Evolutionary conservation across 37 sponge, comb jelly and placozoan genomes (phyloP), one percentile per base, ranked within the genome.

Genomic region (Halisarca cf. caerulea): DNA sequence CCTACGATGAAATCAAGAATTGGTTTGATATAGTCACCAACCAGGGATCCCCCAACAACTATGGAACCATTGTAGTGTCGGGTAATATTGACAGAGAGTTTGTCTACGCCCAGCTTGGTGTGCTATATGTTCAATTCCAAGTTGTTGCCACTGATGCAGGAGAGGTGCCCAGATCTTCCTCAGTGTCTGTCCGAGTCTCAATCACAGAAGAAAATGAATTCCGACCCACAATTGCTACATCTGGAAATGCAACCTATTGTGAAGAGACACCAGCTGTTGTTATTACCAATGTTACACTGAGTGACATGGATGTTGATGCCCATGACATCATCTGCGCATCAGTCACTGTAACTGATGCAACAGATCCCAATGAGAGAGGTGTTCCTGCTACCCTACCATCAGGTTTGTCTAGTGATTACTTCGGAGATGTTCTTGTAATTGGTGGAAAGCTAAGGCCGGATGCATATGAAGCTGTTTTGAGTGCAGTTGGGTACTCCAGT

Each of bases 121-220:
- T 36, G 7, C 38, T 40, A 24, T 74, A 41, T 18, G 88, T 66
- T 44, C 24, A 4, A 8, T 85, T 95, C 51, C 18, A 25, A 2
- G 86, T 95, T 11, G 43, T 60, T 69, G 94, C 96, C 15, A 42
- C 30, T 15, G 96, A 95, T 79, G 55, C 47, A 21, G 86, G 89
- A 18, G 39, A 47, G 20, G 15, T 27, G 66, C 23, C 75, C 86
- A 43, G 60, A 9, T 24, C 47, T 41, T 86, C 82, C 0, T 85
- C 66, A 36, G 87, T 77, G 60, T 58, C 24, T 0, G 90, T 94
- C 15, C 7, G 18, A 20, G 59, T 94, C 18, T 80, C 64, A 11
- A 72, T 94, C 18, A n/a, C 21, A 1, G 92, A 91, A 20, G 57
- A 37, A 1, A 94, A 94, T 87, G 95, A 94, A 45, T 88, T 91